Evolutionary conservation across 2,113 vertebrate species (phyloP).

Genomic region (Phalacrocorax brasilianus): DNA sequence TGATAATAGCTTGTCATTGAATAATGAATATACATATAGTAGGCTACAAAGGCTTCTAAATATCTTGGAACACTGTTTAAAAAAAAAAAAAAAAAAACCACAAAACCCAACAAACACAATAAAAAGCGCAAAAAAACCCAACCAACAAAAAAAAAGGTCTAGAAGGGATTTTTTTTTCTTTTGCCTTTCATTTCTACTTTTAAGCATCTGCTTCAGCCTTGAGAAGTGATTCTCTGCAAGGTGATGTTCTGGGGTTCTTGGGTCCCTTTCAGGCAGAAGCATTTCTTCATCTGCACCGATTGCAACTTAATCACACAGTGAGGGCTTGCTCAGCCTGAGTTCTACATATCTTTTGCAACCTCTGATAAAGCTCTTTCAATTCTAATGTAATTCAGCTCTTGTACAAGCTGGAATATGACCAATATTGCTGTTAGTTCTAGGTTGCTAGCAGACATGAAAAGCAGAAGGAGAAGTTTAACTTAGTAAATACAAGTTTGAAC

Average conservation of each 20-base stretch:
- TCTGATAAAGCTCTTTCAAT: neutral
- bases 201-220: neutral
- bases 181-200: neutral
- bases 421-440: neutral
- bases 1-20: neutral
- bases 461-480: neutral
- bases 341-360: neutral
- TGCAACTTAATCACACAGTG: neutral
- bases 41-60: neutral
- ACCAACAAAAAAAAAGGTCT: fast-evolving
- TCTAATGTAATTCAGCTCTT: neutral
- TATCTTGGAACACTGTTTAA: neutral
- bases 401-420: neutral
- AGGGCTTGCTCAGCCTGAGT: neutral
- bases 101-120: neutral
- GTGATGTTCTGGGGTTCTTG: neutral
- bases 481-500: neutral
- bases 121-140: neutral
- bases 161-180: neutral
- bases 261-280: neutral
- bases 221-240: neutral
- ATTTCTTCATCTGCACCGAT: neutral
- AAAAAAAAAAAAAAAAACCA: neutral
- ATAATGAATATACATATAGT: neutral
- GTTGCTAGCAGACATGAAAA: neutral